Evolutionary conservation across 2,888 invertebrate species (phyloP).

Genomic region (Crematogaster levior): DNA sequence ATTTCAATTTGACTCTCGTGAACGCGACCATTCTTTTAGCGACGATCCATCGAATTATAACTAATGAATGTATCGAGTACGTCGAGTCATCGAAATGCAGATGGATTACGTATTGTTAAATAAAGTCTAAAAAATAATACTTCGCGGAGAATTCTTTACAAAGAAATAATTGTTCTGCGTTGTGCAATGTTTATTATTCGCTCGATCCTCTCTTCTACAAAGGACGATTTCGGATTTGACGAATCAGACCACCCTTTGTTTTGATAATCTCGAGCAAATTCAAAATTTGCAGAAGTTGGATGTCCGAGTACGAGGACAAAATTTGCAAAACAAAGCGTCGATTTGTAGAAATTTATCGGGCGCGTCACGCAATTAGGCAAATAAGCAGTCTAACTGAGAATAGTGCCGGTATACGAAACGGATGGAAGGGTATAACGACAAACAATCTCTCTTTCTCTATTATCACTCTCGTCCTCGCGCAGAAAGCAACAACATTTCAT

Average conservation of each 20-base stretch:
- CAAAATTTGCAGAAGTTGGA: slow-evolving; percentile 27
- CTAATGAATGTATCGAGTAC: background rate
- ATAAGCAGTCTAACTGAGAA: slow-evolving; percentile 83
- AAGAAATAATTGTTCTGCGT: background rate
- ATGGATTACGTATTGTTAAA: background rate
- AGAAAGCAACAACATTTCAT: slow-evolving; percentile 83
- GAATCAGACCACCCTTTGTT: slow-evolving; percentile 43
- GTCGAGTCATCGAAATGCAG: background rate
- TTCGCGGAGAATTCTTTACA: background rate
- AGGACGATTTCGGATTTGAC: slow-evolving; percentile 29
- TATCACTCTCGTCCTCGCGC: slow-evolving; percentile 72
- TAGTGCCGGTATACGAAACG: slow-evolving; percentile 75
- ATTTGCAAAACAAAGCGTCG: slow-evolving; percentile 79
- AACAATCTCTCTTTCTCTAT: slow-evolving; percentile 81
- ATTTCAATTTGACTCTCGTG: slow-evolving; percentile 8
- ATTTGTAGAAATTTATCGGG: slow-evolving; percentile 83
- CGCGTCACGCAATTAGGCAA: slow-evolving; percentile 83
- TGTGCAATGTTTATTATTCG: background rate
- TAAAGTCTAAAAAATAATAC: background rate
- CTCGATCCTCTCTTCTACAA: background rate
- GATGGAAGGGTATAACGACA: slow-evolving; percentile 83
- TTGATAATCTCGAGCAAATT: slow-evolving; percentile 23
- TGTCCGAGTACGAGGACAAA: slow-evolving; percentile 53
- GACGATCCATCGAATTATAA: background rate
- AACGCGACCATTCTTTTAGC: background rate